Conservation (phyloP, 2,797 vertebrate genomes). For the Clamator glandarius region DNA sequence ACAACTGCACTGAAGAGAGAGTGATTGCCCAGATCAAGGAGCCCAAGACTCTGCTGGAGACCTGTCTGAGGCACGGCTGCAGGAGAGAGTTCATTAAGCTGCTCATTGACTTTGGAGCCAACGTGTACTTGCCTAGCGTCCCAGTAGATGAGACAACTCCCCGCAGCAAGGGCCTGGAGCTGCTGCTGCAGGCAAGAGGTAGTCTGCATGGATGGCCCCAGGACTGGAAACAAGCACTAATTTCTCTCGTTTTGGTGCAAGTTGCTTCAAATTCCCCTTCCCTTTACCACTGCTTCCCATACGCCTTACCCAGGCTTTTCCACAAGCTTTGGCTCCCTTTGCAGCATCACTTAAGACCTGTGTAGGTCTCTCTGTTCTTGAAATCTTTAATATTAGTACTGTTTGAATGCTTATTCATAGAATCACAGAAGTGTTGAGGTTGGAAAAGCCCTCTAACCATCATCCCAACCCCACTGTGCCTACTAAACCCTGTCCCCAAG, state of each 20-base stretch:
- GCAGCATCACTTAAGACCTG: neutral
- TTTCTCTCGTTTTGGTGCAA: neutral
- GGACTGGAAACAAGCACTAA: rapidly evolving
- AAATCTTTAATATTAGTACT: neutral
- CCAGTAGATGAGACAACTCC: constrained; percentile 70
- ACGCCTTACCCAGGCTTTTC: rapidly evolving
- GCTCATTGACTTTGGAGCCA: constrained; percentile 94
- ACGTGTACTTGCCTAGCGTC: constrained; percentile 85
- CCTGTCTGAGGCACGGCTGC: constrained; percentile 88
- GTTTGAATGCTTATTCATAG: neutral
- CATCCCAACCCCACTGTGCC: too few species aligned
- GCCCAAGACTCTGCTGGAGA: constrained; percentile 90
- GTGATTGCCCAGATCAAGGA: constrained; percentile 85
- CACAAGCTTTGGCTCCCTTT: neutral
- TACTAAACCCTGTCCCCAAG: too few species aligned
- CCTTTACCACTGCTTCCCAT: neutral
- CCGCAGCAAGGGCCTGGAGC: constrained; percentile 79
- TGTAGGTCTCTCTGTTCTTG: neutral
- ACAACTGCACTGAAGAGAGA: constrained; percentile 88
- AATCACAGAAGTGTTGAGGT: too few species aligned
- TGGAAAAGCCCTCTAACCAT: too few species aligned
- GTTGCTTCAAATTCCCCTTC: neutral
- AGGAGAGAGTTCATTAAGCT: constrained; percentile 84
- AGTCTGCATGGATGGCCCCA: rapidly evolving
- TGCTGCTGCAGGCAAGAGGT: constrained; percentile 92